A percentile compares a stretch with the other conserved stretches of the same genome.
These are phyloP conservation scores for Hippasteria phrygiana DNA, from an alignment of 53 echinoderm and acorn worm species.

Conservation along the genomic window DNA sequence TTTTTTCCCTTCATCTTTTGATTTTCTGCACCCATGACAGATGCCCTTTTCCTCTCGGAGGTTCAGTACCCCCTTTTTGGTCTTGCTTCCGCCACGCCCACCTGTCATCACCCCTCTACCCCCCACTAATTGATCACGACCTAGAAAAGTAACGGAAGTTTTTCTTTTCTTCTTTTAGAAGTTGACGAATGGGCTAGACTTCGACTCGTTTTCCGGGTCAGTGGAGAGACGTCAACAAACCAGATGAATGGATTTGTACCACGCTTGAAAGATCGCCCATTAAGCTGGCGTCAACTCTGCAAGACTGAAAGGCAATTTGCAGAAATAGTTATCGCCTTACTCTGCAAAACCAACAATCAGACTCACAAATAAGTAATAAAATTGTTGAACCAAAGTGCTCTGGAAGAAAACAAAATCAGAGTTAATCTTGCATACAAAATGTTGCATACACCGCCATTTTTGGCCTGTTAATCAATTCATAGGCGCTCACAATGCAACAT, in stretches of 20 bases:
- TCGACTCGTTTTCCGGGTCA: slow-evolving; percentile 1
- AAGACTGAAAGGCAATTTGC: not conserved
- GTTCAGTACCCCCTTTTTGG: not conserved
- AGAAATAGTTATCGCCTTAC: no score
- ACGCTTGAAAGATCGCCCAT: not conserved
- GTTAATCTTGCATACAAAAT: no score
- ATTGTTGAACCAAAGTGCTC: no score
- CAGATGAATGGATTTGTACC: not conserved
- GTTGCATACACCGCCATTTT: no score
- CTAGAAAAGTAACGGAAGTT: not conserved
- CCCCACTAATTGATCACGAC: not conserved
- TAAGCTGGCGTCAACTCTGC: not conserved
- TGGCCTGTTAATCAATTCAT: no score
- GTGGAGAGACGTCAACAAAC: not conserved
- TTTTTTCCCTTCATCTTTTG: no score
- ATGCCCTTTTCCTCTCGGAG: no score
- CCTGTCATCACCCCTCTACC: not conserved
- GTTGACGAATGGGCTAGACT: not conserved
- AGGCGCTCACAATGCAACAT: no score
- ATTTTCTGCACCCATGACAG: no score
- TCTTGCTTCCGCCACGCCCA: not conserved
- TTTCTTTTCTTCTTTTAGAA: not conserved
- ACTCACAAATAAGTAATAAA: no score
- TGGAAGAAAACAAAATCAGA: no score
- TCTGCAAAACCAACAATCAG: no score